phyloP scores from a whole-genome alignment of 2,113 vertebrate genomes.

The Alethe diademata region DNA sequence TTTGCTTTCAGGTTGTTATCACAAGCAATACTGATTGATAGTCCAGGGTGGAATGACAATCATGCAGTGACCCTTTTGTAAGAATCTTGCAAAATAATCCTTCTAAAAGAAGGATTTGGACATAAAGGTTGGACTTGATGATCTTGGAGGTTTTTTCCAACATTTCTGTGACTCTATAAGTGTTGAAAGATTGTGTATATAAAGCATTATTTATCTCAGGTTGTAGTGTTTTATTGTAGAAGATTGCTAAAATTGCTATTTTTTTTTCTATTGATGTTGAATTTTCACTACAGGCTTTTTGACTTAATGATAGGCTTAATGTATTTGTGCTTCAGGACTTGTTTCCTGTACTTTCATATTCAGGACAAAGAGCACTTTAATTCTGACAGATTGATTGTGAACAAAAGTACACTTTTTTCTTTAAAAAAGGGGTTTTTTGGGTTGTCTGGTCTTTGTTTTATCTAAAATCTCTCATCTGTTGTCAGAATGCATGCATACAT shows the following conservation, averaged over 20 bases:
- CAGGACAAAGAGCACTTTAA: not conserved
- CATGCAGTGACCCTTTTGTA: not conserved
- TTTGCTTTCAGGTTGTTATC: not conserved
- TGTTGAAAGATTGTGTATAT: not conserved
- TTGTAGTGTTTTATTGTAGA: not conserved
- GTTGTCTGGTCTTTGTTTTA: not conserved
- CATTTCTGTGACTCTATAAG: not conserved
- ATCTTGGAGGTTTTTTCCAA: not conserved
- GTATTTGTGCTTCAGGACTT: not conserved
- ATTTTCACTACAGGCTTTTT: not conserved
- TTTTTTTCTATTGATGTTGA: not conserved
- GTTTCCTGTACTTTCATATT: not conserved
- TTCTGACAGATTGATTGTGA: not conserved
- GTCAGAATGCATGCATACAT: not conserved
- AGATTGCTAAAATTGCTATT: not conserved
- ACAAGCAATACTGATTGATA: not conserved
- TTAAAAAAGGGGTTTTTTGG: not conserved
- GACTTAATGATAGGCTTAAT: not conserved
- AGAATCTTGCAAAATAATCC: not conserved
- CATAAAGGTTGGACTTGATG: not conserved
- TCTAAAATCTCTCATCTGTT: not conserved
- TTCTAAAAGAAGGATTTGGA: not conserved
- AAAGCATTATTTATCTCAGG: not conserved
- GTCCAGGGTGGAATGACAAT: not conserved
- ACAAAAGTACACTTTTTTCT: not conserved